These are phyloP conservation scores for Melanerpes formicivorus DNA, from an alignment of 2,113 vertebrate genomes.

Conservation along the genomic window DNA sequence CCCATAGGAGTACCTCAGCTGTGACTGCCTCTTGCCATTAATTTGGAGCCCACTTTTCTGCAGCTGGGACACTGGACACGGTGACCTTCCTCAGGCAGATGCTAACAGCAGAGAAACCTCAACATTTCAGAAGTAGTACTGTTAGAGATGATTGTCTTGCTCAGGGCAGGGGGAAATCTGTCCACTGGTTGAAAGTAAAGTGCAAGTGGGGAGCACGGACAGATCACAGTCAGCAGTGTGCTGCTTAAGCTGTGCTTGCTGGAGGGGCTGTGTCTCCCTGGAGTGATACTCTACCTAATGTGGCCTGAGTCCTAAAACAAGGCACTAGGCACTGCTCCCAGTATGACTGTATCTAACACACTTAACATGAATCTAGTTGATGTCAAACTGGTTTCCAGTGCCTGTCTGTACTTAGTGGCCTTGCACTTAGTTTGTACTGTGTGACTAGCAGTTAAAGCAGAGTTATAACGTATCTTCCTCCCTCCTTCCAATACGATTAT, in stretches of 20 bases:
- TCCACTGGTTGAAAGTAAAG: background rate
- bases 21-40: background rate
- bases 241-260: accelerated
- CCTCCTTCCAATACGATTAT: background rate
- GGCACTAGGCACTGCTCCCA: background rate
- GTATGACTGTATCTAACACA: background rate
- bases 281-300: background rate
- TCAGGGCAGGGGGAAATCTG: background rate
- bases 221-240: background rate
- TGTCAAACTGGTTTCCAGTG: background rate
- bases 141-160: background rate
- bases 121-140: background rate
- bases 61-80: background rate
- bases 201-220: accelerated
- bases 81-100: background rate
- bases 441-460: background rate
- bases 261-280: background rate
- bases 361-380: background rate
- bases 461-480: background rate
- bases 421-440: background rate
- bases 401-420: background rate
- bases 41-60: background rate
- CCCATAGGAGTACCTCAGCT: background rate
- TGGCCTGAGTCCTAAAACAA: background rate
- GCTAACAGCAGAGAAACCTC: background rate